phyloP scores from a whole-genome alignment of 2,797 vertebrate genomes.

The Syngnathus acus region DNA sequence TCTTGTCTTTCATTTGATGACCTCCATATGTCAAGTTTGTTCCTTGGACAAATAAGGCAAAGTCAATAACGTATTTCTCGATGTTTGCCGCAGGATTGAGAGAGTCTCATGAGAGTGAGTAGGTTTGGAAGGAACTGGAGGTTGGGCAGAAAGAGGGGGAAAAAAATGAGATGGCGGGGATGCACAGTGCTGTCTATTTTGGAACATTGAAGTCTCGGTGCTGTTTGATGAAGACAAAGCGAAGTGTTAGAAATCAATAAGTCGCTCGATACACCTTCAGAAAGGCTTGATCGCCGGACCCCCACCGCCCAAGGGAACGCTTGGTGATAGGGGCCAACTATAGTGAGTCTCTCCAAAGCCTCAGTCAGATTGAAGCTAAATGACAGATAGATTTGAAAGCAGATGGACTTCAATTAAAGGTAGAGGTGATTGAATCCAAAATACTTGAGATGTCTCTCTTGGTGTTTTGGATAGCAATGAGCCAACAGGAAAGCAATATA shows the following conservation, averaged over 20 bases:
- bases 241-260: conserved; percentile 69
- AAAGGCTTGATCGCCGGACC: conserved; percentile 44
- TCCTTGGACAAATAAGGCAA: not conserved
- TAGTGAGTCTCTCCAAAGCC: conserved; percentile 31
- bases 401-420: conserved; percentile 3
- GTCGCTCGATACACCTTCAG: conserved; percentile 49
- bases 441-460: no score
- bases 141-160: conserved; percentile 5
- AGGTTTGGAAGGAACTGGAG: conserved; percentile 4
- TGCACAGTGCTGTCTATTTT: conserved; percentile 35
- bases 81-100: conserved; percentile 18
- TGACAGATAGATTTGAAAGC: conserved; percentile 21
- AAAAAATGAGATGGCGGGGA: conserved; percentile 10
- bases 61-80: conserved; percentile 22
- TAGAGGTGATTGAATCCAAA: no score
- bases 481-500: not conserved
- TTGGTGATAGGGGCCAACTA: conserved; percentile 39
- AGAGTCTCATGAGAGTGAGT: conserved; percentile 9
- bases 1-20: conserved; percentile 29
- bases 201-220: conserved; percentile 40
- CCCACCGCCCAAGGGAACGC: conserved; percentile 26
- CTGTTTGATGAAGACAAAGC: conserved; percentile 67
- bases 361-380: conserved; percentile 32
- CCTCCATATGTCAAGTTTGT: conserved; percentile 11
- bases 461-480: not conserved